phyloP scores from a whole-genome alignment of 2,797 vertebrate species.

The Mus caroli region DNA sequence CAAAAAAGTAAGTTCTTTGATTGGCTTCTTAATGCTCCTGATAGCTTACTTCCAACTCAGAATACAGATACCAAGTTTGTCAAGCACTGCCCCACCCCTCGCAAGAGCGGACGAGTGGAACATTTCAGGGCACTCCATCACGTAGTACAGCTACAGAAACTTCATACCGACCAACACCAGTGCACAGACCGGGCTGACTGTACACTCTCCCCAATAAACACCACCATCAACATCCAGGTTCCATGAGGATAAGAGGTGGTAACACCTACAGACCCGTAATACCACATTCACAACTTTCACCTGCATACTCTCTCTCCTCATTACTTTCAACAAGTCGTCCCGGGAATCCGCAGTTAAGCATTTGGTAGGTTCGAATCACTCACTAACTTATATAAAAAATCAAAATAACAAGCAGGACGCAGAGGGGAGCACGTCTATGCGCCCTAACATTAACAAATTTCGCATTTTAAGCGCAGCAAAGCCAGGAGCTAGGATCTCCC shows the following conservation, averaged over 20 bases:
- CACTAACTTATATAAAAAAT: background rate
- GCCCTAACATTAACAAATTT: background rate
- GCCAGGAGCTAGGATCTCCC: background rate
- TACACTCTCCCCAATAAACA: constrained; percentile 2
- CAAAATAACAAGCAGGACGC: constrained; percentile 5
- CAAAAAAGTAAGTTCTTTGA: background rate
- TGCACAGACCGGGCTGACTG: background rate
- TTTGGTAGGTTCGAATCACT: background rate
- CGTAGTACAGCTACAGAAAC: background rate
- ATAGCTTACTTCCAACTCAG: constrained; percentile 24
- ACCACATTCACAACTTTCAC: background rate
- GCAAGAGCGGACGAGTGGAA: constrained; percentile 30
- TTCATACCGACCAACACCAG: background rate
- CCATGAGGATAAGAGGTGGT: background rate
- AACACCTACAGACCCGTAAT: background rate
- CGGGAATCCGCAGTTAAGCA: background rate
- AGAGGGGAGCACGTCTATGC: background rate
- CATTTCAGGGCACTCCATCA: constrained; percentile 52
- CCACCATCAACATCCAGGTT: background rate
- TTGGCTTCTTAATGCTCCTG: constrained; percentile 30
- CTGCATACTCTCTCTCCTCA: background rate
- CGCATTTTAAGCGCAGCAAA: background rate
- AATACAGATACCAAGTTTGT: constrained; percentile 44
- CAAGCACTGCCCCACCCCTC: constrained; percentile 59
- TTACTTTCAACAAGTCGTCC: background rate